Evolutionary conservation across 1,140 invertebrate genomes (phyloP).

Genomic region (Drosophila kurseongensis): DNA sequence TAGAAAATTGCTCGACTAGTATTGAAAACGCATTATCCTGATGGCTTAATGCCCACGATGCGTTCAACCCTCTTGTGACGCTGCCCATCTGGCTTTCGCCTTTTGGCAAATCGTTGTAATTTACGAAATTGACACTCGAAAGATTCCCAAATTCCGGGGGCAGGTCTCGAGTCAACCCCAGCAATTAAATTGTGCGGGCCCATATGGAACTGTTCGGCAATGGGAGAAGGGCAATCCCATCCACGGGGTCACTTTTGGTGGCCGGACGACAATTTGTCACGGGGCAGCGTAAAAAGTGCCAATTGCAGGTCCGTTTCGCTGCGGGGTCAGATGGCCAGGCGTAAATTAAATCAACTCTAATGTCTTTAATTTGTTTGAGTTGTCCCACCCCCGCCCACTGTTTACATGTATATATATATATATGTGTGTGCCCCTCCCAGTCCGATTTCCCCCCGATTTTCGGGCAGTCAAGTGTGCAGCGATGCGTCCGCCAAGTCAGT

Average conservation of each 20-base stretch:
- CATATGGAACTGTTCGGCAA: conserved; percentile 34
- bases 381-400: conserved; percentile 25
- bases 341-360: conserved; percentile 82
- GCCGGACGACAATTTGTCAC: conserved; percentile 73
- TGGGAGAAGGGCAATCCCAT: neutral
- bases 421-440: neutral
- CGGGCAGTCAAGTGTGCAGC: conserved; percentile 65
- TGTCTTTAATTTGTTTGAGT: conserved; percentile 82
- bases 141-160: conserved; percentile 62
- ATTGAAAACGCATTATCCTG: conserved; percentile 77
- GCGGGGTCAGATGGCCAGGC: conserved; percentile 63
- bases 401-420: neutral
- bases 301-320: conserved; percentile 63
- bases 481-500: conserved; percentile 44
- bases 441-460: conserved; percentile 2
- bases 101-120: conserved; percentile 79
- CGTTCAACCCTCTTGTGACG: conserved; percentile 1
- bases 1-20: conserved; percentile 64
- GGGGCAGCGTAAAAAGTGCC: conserved; percentile 76
- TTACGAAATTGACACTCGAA: conserved; percentile 83
- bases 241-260: conserved; percentile 29
- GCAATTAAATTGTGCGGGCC: conserved; percentile 28
- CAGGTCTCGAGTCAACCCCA: conserved; percentile 6
- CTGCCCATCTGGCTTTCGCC: conserved; percentile 25
- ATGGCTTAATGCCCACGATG: conserved; percentile 58